A percentile compares a stretch with the other conserved stretches of the same genome.
Conservation (phyloP, 2,797 vertebrate species). For the Brotogeris chrysoptera region DNA sequence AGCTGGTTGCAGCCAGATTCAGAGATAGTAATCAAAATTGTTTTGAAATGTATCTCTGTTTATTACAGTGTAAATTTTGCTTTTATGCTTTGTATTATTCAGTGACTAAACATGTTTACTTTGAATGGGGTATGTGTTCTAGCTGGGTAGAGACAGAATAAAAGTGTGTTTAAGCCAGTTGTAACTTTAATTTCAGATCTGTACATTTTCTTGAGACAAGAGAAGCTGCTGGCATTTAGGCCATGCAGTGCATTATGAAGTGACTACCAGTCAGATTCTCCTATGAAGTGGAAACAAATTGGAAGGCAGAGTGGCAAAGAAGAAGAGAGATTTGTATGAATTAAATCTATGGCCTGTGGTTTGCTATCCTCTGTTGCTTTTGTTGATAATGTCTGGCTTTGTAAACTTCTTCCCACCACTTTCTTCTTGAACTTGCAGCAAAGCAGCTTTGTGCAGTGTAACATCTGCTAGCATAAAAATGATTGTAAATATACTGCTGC, state of each 20-base stretch:
- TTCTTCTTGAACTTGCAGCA: constrained; percentile 22
- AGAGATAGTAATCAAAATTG: background rate
- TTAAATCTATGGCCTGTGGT: background rate
- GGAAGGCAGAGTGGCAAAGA: background rate
- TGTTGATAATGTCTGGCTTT: background rate
- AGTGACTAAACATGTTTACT: constrained; percentile 31
- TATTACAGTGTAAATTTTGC: background rate
- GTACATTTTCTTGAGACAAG: background rate
- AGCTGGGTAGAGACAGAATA: constrained; percentile 12
- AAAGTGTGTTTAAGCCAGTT: background rate
- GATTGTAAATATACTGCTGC: background rate
- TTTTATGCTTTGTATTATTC: background rate
- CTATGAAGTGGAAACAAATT: background rate
- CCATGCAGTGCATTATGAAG: background rate
- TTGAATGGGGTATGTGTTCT: background rate
- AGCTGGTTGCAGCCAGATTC: background rate
- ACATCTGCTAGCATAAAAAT: constrained; percentile 12
- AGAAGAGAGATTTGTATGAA: background rate
- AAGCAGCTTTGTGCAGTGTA: background rate
- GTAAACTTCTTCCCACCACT: constrained; percentile 21
- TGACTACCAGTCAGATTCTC: background rate
- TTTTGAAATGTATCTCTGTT: constrained; percentile 15
- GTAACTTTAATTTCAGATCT: constrained; percentile 32
- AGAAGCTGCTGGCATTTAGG: constrained; percentile 17
- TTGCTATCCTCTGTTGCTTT: constrained; percentile 15